These are phyloP conservation scores for Tipula helvola DNA, from an alignment of 2,888 invertebrate genomes.

Conservation along the genomic window DNA sequence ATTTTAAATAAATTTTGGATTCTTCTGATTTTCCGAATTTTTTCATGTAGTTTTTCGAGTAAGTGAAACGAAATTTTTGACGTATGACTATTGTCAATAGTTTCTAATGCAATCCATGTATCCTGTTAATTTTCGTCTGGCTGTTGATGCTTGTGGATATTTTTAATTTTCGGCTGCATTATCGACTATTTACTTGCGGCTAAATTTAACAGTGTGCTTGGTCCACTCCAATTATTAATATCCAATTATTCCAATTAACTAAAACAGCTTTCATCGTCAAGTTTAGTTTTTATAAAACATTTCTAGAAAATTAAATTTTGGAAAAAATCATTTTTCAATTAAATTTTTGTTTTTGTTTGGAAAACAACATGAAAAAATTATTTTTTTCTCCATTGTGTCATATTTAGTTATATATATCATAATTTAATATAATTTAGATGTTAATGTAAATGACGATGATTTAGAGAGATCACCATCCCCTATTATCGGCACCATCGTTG, in stretches of 20 bases:
- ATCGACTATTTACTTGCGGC: no score
- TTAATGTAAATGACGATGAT: neutral
- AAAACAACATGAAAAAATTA: neutral
- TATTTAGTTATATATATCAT: neutral
- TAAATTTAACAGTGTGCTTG: no score
- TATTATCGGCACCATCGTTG: no score
- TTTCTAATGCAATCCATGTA: no score
- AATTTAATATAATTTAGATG: neutral
- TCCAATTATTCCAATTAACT: neutral
- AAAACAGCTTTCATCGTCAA: neutral
- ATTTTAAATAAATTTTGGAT: no score
- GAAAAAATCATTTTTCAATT: neutral
- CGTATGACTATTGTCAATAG: no score
- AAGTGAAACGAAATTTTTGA: no score
- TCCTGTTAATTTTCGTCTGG: neutral
- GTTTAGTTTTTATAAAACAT: neutral
- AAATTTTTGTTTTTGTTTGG: neutral
- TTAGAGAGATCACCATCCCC: neutral
- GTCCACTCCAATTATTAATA: no score
- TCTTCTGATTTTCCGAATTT: no score
- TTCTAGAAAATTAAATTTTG: neutral
- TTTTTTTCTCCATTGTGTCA: neutral
- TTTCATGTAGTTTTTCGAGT: no score
- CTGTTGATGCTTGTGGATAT: neutral
- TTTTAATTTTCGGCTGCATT: no score